Evolutionary conservation across 2,888 invertebrate genomes (phyloP), one percentile per base, ranked within the genome.

Genomic region (Drosophila austrosaltans): DNA sequence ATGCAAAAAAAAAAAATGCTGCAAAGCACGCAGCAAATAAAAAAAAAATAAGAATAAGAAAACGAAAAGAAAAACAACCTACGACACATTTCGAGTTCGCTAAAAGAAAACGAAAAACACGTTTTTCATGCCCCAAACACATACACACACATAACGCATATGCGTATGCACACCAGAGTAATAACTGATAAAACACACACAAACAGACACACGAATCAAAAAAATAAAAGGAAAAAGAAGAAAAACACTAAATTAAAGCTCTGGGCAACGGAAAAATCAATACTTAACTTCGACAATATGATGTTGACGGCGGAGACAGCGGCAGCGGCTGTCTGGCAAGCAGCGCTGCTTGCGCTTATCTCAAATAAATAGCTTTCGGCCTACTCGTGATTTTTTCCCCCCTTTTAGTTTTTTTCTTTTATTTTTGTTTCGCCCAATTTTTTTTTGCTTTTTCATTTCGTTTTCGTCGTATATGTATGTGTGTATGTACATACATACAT

Each of bases 351-450:
- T 48, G 72, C 63, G 72, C 71, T 77, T 77, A 77, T 77, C 77
- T 77, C 69, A 78, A 80, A 86, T 86, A 83, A 88, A 86, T 88
- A 88, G 86, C 81, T 88, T 85, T 88, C 88, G 83, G 88, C 85
- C 85, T 85, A 85, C 86, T 87, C 83, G 83, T 86, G 87, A 87
- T 87, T 87, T 79, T 80, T 44, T 53, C 61, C 5, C 65, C 36
- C 36, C 36, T 36, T 36, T 2, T 16, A 16, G 5, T 30, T 65
- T 69, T 48, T 57, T 70, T 66, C 48, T 87, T 87, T 79, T 80
- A 59, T 56, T 61, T 63, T 66, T 63, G 36, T 67, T 64, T 8
- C 66, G 63, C 48, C 48, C 48, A 48, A n/a, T 57, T 73, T 72
- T 69, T 69, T 74, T 59, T 71, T 73, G 72, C 61, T 63, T 59